Evolutionary conservation across 1,140 invertebrate species (phyloP).

Genomic region (Nebria ingens): DNA sequence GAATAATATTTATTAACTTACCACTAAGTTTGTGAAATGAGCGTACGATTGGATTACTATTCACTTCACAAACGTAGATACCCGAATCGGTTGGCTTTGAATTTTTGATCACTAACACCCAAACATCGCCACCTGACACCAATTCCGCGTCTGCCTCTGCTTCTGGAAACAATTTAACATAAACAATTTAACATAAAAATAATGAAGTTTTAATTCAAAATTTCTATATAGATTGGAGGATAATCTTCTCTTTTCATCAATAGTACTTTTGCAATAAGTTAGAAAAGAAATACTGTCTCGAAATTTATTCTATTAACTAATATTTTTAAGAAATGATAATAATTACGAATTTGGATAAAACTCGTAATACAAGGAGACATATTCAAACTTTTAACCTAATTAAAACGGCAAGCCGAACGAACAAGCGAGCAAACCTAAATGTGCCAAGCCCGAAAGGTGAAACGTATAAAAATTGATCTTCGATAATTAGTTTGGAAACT

Average conservation of each 20-base stretch:
- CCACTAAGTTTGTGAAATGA: slow-evolving; percentile 66
- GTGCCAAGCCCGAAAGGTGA: not conserved
- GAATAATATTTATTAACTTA: slow-evolving; percentile 32
- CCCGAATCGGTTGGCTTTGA: slow-evolving; percentile 59
- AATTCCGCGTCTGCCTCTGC: slow-evolving; percentile 36
- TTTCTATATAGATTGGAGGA: too few species aligned
- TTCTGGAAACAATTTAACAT: slow-evolving; percentile 19
- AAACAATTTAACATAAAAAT: too few species aligned
- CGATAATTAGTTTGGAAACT: not conserved
- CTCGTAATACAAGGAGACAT: not conserved
- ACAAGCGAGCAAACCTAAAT: too few species aligned
- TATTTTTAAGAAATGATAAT: not conserved
- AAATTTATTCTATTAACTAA: not conserved
- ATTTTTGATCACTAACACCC: slow-evolving; percentile 67
- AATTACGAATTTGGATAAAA: not conserved
- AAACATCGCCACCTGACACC: slow-evolving; percentile 63
- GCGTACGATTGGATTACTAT: slow-evolving; percentile 61
- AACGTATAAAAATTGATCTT: not conserved
- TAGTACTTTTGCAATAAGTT: too few species aligned
- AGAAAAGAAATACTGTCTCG: slow-evolving; percentile 7
- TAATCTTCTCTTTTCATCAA: too few species aligned
- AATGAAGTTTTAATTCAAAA: too few species aligned
- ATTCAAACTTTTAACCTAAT: not conserved
- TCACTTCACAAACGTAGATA: slow-evolving; percentile 71
- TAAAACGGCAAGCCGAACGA: too few species aligned